Conservation (phyloP, 1,140 invertebrate species). For the Heliothis subflexa region DNA sequence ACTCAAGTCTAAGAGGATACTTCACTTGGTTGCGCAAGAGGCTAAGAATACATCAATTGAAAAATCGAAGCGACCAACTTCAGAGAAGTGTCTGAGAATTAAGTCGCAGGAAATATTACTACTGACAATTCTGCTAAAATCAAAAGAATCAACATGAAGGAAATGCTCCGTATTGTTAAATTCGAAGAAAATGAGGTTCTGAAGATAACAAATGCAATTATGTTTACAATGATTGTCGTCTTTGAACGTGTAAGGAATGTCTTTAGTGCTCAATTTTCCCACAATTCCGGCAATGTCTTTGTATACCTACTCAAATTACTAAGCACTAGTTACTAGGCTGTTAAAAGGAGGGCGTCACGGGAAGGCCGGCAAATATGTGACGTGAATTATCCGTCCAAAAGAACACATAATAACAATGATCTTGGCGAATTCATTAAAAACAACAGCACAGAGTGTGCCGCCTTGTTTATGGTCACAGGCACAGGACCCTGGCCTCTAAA, state of each 20-base stretch:
- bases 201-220: neutral
- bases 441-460: too few species aligned
- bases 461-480: too few species aligned
- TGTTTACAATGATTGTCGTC: constrained; percentile 1
- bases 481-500: too few species aligned
- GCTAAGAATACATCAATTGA: too few species aligned
- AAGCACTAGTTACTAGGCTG: too few species aligned
- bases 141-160: constrained; percentile 1
- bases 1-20: too few species aligned
- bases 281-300: neutral
- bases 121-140: neutral
- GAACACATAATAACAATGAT: too few species aligned
- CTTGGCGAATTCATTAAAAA: too few species aligned
- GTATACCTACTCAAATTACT: neutral
- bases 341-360: too few species aligned
- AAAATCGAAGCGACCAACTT: neutral
- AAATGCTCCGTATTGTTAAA: constrained; percentile 11
- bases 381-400: too few species aligned
- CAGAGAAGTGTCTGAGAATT: neutral
- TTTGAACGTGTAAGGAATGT: neutral
- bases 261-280: neutral
- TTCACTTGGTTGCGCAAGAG: too few species aligned
- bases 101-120: neutral
- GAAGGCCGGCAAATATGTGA: too few species aligned
- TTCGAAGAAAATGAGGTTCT: constrained; percentile 22